Percentiles rank a stretch among this genome's conserved stretches.
phyloP scores from a whole-genome alignment of 2,797 vertebrate genomes.

The Melanotaenia pygmaea region DNA sequence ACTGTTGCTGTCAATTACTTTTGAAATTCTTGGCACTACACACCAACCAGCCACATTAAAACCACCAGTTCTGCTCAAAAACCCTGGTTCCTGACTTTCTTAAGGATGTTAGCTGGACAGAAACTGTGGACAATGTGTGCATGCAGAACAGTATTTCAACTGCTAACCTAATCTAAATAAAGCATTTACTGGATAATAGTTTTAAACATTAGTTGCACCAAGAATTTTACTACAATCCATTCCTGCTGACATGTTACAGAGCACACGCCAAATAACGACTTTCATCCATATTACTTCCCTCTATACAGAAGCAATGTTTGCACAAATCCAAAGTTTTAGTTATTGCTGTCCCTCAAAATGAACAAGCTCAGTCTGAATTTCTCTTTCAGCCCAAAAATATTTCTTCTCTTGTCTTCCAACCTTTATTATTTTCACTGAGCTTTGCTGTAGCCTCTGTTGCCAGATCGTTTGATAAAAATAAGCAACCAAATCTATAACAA shows the following conservation, averaged over 20 bases:
- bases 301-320: too few relatives aligned
- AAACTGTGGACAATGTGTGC: not conserved
- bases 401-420: not conserved
- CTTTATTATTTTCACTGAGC: not conserved
- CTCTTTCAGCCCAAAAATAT: not conserved
- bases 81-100: not conserved
- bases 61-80: not conserved
- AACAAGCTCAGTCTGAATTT: too few relatives aligned
- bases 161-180: not conserved
- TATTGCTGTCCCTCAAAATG: too few relatives aligned
- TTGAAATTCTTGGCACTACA: not conserved
- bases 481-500: not conserved
- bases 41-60: constrained; percentile 4
- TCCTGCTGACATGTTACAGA: not conserved
- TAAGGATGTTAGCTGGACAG: not conserved
- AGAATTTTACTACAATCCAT: too few relatives aligned
- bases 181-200: not conserved
- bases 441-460: not conserved
- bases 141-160: not conserved
- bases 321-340: too few relatives aligned
- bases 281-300: too few relatives aligned
- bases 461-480: not conserved
- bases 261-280: too few relatives aligned
- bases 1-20: constrained; percentile 7
- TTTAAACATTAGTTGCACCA: too few relatives aligned